Base-by-base conservation (phyloP, 2,888 invertebrate species). In the Yponomeuta cagnagella region DNA sequence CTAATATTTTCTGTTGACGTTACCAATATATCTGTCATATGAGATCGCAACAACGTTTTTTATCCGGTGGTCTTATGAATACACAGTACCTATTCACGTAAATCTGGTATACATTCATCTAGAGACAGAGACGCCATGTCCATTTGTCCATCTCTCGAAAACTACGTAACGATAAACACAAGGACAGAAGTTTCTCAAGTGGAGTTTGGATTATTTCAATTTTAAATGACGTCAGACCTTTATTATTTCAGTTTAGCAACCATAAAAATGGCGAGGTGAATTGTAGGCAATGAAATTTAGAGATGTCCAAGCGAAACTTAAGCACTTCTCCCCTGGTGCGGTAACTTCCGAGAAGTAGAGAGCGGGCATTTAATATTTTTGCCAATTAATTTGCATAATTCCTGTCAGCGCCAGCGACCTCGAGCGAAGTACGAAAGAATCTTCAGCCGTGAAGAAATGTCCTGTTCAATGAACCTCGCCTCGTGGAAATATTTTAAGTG, bases 371-470 rank as follows among this genome's bases (percentile, higher is more conserved):
- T 81, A 77, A 79, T 81, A 78, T 73, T 80, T 82, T 82, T 81
- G 80, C 79, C 83, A 80, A 84, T 83, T 82, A 82, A 85, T 85
- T 84, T 85, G 78, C 85, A 85, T 85, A 85, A 84, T 82, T 82
- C 82, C 82, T 84, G 85, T 84, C 85, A 85, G 77, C 74, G 76
- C 78, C 84, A 84, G 84, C 79, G 80, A 31, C 65, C 68, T 33
- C 68, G 33, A 5, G 12, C 43, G n/a, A 33, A 33, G 52, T 58
- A 30, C 30, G 65, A 65, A 65, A 65, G 65, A 65, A 65, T 65
- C 52, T 65, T 33, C 65, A 31, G 65, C 30, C 33, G 30, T 33
- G 31, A 30, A 65, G 65, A 30, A 65, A 33, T 3, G 31, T 9
- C 12, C 10, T 12, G 30, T 10, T 31, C 65, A 65, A 31, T 33